Conservation (phyloP, 2,797 vertebrate species). For the Neomorphus geoffroyi region DNA sequence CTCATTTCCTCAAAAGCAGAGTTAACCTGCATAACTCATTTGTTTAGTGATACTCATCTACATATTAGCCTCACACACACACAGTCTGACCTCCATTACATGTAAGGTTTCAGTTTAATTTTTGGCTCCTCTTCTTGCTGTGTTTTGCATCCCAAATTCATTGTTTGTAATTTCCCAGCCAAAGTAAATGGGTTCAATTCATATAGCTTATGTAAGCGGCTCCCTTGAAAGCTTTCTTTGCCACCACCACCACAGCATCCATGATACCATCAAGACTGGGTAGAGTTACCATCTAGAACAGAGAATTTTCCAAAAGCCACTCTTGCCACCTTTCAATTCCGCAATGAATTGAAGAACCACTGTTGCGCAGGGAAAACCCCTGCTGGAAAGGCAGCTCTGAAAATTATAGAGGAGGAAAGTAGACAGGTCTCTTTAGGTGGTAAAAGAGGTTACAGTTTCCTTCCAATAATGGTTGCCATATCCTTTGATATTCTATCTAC, state of each 20-base stretch:
- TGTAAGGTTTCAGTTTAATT: neutral
- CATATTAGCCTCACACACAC: neutral
- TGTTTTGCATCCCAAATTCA: neutral
- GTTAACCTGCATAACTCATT: conserved; percentile 31
- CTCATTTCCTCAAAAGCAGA: conserved; percentile 3
- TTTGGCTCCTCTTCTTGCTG: neutral
- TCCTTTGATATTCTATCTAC: conserved; percentile 66
- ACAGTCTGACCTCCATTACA: neutral
- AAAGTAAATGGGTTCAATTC: neutral
- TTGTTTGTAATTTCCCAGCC: neutral
- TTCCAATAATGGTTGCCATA: conserved; percentile 45
- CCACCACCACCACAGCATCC: neutral
- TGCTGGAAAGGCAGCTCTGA: neutral
- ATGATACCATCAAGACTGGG: neutral
- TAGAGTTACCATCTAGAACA: neutral
- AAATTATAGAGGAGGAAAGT: neutral
- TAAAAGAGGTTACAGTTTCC: conserved; percentile 38
- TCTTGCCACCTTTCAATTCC: neutral
- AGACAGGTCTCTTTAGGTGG: neutral
- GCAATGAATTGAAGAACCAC: neutral
- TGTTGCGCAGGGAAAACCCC: neutral
- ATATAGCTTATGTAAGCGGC: neutral
- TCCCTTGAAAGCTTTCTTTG: neutral
- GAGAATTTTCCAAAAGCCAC: neutral
- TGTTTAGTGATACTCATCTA: neutral